Conservation (phyloP, 2,888 invertebrate genomes). For the Ectemnius cavifrons region DNA sequence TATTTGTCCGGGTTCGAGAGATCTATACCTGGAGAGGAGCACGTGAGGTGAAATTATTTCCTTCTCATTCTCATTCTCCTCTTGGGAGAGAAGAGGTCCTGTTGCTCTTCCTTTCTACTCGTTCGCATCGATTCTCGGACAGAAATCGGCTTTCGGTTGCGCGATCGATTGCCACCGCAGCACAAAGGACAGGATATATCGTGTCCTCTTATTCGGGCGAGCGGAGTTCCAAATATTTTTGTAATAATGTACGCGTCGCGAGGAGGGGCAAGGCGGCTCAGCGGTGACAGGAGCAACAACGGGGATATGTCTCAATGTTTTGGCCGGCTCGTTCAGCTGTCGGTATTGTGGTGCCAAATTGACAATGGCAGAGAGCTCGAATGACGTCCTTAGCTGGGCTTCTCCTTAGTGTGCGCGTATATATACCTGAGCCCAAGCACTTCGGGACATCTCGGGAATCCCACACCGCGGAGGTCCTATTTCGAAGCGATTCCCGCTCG, state of each 20-base stretch:
- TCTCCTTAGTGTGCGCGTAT: slow-evolving; percentile 13
- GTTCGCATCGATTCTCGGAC: slow-evolving; percentile 16
- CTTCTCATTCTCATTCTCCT: slow-evolving; percentile 13
- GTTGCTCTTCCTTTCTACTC: slow-evolving; percentile 5
- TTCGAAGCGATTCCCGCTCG: slow-evolving; percentile 61
- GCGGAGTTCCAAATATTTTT: slow-evolving; percentile 72
- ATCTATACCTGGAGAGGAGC: slow-evolving; percentile 37
- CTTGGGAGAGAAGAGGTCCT: not conserved
- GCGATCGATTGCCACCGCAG: slow-evolving; percentile 16
- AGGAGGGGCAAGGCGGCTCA: slow-evolving; percentile 55
- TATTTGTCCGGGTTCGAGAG: slow-evolving; percentile 52
- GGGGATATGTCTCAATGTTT: slow-evolving; percentile 76
- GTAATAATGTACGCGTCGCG: slow-evolving; percentile 69
- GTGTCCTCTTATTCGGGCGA: slow-evolving; percentile 16
- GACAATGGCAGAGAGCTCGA: slow-evolving; percentile 70
- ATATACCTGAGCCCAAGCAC: slow-evolving; percentile 40
- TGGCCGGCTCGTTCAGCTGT: slow-evolving; percentile 75
- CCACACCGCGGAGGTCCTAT: slow-evolving; percentile 59
- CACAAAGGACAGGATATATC: slow-evolving; percentile 46
- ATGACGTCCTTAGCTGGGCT: slow-evolving; percentile 63
- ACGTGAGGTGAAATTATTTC: slow-evolving; percentile 48
- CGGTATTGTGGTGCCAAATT: slow-evolving; percentile 68
- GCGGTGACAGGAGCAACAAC: slow-evolving; percentile 73
- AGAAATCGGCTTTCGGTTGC: slow-evolving; percentile 33
- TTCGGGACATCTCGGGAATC: slow-evolving; percentile 23